Base-by-base conservation (phyloP, 2,113 vertebrate genomes). In the Ardeotis arabs region DNA sequence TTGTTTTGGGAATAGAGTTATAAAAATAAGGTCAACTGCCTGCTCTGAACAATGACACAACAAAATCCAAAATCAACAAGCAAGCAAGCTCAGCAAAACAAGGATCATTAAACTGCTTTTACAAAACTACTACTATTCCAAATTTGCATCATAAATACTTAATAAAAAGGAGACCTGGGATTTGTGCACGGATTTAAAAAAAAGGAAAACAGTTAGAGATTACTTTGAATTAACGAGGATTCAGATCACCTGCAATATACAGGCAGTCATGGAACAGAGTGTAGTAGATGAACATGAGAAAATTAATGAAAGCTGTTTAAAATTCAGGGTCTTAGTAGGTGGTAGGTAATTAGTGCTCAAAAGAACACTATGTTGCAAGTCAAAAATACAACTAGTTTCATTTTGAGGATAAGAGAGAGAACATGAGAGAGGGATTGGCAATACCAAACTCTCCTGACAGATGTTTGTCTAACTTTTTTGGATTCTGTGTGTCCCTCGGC, bases 1-100 rank as follows among this genome's bases (percentile, higher is more conserved):
- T 8, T 84, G 22, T 53, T 93, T 93, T 11, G 50, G 35, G 89
- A 88, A 95, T 86, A 78, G 91, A 88, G 45, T 88, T 74, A 44
- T 92, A 59, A 37, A 80, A 66, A 93, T 83, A 79, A 90, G 70
- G 37, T 93, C 82, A 76, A 4, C 74, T 56, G 60, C 41, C 58
- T 67, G 21, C 25, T 66, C 50, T 70, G 76, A 94, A 66, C 44
- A 89, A 11, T 9, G 55, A 28, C 14, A 19, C 35, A 78, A 86
- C 4, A 37, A 84, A 94, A 78, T 62, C 24, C 92, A 72, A 37
- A 78, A 47, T 10, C 6, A 8, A 55, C 10, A 91, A 63, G 10
- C 12, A 84, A 93, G 62, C 49, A 35, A 73, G 10, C 55, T 63
- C 88, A 68, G 49, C 14, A 41, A 90, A 49, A 59, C 23, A 82